Percentiles rank a stretch among this genome's conserved stretches.
These are phyloP conservation scores for Himalopsyche tibetana DNA, from an alignment of 2,888 invertebrate genomes.

Conservation along the genomic window DNA sequence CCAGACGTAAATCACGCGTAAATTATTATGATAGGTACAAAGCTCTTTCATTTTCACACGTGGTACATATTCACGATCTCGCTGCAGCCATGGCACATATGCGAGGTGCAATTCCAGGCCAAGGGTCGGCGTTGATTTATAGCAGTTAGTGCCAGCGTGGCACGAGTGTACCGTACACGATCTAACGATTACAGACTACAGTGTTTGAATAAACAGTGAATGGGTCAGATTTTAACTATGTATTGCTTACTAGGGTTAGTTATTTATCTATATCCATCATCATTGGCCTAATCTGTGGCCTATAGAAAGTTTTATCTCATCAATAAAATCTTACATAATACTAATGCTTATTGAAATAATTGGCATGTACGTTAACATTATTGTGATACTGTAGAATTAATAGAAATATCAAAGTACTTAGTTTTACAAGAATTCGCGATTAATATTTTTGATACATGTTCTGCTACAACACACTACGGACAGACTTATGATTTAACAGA, in stretches of 20 bases:
- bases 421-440: too few species aligned
- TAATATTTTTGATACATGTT: too few species aligned
- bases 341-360: too few species aligned
- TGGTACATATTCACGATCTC: not conserved
- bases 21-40: slow-evolving; percentile 3
- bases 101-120: slow-evolving; percentile 21
- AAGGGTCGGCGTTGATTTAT: slow-evolving; percentile 24
- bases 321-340: too few species aligned
- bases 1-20: not conserved
- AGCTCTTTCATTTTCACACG: not conserved
- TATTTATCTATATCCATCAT: not conserved
- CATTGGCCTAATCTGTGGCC: too few species aligned
- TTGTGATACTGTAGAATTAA: too few species aligned
- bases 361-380: too few species aligned
- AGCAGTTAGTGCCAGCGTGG: not conserved
- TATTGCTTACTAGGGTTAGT: not conserved
- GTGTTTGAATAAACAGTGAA: slow-evolving; percentile 12
- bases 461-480: too few species aligned
- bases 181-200: slow-evolving; percentile 34
- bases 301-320: too few species aligned
- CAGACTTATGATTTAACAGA: too few species aligned
- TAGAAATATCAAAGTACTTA: too few species aligned
- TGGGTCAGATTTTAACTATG: slow-evolving; percentile 20
- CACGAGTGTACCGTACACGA: slow-evolving; percentile 2
- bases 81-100: slow-evolving; percentile 18